Base-by-base conservation (phyloP, 2,113 vertebrate genomes). In the Microtus montanus region DNA sequence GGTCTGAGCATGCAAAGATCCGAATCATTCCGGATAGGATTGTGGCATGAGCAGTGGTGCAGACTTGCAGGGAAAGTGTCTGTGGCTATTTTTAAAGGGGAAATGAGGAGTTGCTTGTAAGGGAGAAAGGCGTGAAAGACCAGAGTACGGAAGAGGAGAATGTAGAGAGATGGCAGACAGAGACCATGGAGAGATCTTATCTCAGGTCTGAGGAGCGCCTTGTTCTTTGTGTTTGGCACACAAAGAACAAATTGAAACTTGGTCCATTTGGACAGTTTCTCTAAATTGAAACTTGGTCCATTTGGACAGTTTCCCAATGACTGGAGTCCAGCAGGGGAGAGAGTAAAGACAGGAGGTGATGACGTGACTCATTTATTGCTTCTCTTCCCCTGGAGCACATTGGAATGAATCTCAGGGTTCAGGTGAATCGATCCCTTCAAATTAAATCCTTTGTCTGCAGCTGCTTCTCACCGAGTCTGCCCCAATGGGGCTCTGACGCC, bases 381-480 rank as follows among this genome's bases (percentile, higher is more conserved):
- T 97, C 74, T 33, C 92, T 95, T 97, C 58, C 5, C 90, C 94
- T 68, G 95, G 97, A 96, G 90, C 47, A 44, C 2, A 49, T 92
- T 78, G 47, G 93, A 95, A 93, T 83, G 93, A 54, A 95, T 70
- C 96, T 96, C 14, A n/a, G 91, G 96, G 94, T 95, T 93, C 84
- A 97, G 20, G 83, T 95, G 80, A 96, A 97, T 58, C 44, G 8
- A 97, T 77, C 61, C 96, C 79, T 96, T 96, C 17, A 93, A 96
- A 95, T 98, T 97, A 97, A 97, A 96, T 97, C 74, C 54, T 89
- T 96, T 30, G 89, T 15, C 28, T 94, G 30, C 88, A 5, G 52
- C 89, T 73, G 93, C 82, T 44, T 87, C 97, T 70, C 78, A 12
- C 95, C 66, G 19, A n/a, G 75, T 97, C 88, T 95, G 4, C 87